Base-by-base conservation (phyloP, 2,113 vertebrate genomes). In the Rana temporaria region DNA sequence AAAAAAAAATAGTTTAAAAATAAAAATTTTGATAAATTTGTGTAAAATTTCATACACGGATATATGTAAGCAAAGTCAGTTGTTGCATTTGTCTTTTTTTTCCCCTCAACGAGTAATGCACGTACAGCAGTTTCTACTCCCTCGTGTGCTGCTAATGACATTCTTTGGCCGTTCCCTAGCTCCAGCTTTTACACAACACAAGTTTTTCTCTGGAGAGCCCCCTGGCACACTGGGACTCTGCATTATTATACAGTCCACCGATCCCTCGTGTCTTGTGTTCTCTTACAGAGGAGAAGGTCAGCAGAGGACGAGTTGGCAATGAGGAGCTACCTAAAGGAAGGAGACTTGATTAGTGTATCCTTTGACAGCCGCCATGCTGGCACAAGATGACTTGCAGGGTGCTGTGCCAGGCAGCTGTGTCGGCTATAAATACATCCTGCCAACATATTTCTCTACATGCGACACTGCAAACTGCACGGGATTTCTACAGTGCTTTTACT, bases 291-390 rank as follows among this genome's bases (percentile, higher is more conserved):
- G 77, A 92, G 98, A 79, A 91, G 98, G 85, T 99, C 97, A 1
- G 96, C 95, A 1, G 96, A 99, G 84, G 98, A 99, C 1, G 98
- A 99, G 84, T 94, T 99, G 81, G 95, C 97, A 0, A 99, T 99
- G 97, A 94, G 98, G 84, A 94, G 97, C 19, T 99, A 97, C 85
- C 89, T 99, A 85, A 95, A 97, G 80, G 98, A 99, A 81, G 98
- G 97, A 3, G 98, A 99, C 88, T 95, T 99, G 48, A 98, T 99
- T 88, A 99, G 97, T 82, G 98, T 99, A 98, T 95, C 94, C 92
- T 93, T 87, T 76, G 19, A 76, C 26, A 59, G 53, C 15, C 34
- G 71, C 3, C 32, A 55, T 12, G 48, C 55, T 79, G 65, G 30
- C 66, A 20, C 64, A 42, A 48, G 12, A 34, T 22, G 17, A 42